Conservation (phyloP, 2,888 invertebrate genomes). For the Morpho deidamia region DNA sequence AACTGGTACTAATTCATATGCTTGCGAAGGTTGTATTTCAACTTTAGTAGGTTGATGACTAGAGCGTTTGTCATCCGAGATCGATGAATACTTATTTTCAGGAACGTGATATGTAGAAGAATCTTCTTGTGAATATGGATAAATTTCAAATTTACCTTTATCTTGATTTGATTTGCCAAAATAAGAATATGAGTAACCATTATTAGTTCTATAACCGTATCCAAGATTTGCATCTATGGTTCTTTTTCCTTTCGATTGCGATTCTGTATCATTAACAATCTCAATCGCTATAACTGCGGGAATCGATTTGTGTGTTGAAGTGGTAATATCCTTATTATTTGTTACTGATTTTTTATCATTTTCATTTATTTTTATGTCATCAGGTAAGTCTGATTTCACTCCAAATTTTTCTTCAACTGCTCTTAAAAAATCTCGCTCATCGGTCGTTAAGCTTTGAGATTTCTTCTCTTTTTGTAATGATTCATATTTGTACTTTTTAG, state of each 20-base stretch:
- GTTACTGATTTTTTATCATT: conserved; percentile 21
- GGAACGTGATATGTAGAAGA: conserved; percentile 41
- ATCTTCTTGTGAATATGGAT: conserved; percentile 84
- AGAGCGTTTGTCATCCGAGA: conserved; percentile 32
- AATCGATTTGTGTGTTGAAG: conserved; percentile 28
- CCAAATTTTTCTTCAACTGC: conserved; percentile 72
- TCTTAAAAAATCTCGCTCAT: conserved; percentile 64
- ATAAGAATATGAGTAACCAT: conserved; percentile 69
- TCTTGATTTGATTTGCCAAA: conserved; percentile 66
- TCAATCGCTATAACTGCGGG: conserved; percentile 81
- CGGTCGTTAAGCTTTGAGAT: conserved; percentile 44
- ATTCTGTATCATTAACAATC: conserved; percentile 77
- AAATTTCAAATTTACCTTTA: conserved; percentile 80
- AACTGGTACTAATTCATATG: conserved; percentile 65
- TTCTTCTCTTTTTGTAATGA: conserved; percentile 45
- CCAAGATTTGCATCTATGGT: conserved; percentile 86
- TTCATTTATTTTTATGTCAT: conserved; percentile 34
- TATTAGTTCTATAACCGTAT: conserved; percentile 80
- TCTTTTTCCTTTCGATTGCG: conserved; percentile 79
- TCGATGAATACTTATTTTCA: conserved; percentile 13
- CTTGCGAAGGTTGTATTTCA: conserved; percentile 79
- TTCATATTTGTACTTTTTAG: conserved; percentile 61
- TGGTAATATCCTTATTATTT: conserved; percentile 17
- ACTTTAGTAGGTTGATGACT: conserved; percentile 50
- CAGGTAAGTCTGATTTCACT: conserved; percentile 48